These are phyloP conservation scores for Campylomormyrus tamandua DNA, from an alignment of 2,113 vertebrate genomes.

Conservation along the genomic window DNA sequence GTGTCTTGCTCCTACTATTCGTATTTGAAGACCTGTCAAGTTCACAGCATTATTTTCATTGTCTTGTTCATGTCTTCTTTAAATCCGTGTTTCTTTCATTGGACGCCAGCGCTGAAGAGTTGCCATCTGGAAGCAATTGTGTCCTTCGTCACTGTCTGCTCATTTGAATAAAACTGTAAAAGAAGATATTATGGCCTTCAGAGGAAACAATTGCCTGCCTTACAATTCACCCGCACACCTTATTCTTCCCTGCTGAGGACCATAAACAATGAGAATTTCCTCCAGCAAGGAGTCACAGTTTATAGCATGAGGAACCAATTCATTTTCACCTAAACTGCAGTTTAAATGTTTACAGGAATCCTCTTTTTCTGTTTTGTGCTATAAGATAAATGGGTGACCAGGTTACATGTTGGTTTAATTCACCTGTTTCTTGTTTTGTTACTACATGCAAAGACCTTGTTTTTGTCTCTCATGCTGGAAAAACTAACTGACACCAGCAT, in stretches of 20 bases:
- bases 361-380: background rate
- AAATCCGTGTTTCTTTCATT: background rate
- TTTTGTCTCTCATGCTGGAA: background rate
- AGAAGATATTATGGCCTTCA: background rate
- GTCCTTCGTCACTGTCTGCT: constrained; percentile 3
- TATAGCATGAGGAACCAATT: background rate
- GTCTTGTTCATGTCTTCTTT: background rate
- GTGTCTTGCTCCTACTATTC: background rate
- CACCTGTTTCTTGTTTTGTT: background rate
- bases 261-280: background rate
- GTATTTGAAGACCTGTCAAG: constrained; percentile 1
- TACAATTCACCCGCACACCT: background rate
- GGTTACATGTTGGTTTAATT: background rate
- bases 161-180: constrained; percentile 20
- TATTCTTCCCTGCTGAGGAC: background rate
- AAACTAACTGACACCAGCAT: background rate
- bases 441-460: background rate
- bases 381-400: background rate
- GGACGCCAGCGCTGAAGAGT: background rate
- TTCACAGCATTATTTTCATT: background rate
- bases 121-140: constrained; percentile 19
- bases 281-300: background rate
- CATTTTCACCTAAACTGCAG: constrained; percentile 8
- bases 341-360: background rate
- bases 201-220: background rate